phyloP scores from a whole-genome alignment of 1,140 invertebrate genomes.

The Pogonomyrmex barbatus region DNA sequence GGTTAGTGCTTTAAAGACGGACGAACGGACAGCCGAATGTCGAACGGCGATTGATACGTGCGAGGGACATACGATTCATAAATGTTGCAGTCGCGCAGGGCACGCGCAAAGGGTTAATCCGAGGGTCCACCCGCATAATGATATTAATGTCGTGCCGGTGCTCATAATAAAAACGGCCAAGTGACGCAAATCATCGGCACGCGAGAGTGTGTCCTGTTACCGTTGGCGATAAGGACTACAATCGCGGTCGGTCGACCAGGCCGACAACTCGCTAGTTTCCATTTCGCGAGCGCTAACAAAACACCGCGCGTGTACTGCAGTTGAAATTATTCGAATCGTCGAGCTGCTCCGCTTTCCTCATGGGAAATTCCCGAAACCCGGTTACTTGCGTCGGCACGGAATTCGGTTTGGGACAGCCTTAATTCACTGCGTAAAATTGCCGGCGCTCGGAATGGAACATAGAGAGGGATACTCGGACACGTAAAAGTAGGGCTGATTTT shows the following conservation, averaged over 20 bases:
- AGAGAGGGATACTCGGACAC: constrained; percentile 56
- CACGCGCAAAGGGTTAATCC: constrained; percentile 57
- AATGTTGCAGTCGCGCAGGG: constrained; percentile 51
- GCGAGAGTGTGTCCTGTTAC: constrained; percentile 79
- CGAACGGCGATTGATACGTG: constrained; percentile 53
- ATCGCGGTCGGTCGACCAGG: constrained; percentile 55
- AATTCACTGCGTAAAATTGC: constrained; percentile 69
- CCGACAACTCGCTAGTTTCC: constrained; percentile 45
- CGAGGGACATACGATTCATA: constrained; percentile 43
- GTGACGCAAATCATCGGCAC: constrained; percentile 80
- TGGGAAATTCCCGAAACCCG: constrained; percentile 53
- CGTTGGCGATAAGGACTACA: constrained; percentile 77
- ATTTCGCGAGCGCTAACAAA: constrained; percentile 49
- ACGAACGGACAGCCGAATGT: constrained; percentile 35
- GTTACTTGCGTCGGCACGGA: constrained; percentile 51
- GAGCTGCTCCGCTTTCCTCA: constrained; percentile 4
- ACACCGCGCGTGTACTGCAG: neutral
- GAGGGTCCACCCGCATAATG: constrained; percentile 72
- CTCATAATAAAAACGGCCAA: constrained; percentile 77
- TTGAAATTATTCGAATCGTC: constrained; percentile 13
- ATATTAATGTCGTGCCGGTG: constrained; percentile 78
- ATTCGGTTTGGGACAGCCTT: constrained; percentile 40
- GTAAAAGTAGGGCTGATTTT: constrained; percentile 65
- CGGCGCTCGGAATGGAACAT: constrained; percentile 47
- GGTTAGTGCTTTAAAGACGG: neutral